Base-by-base conservation (phyloP, 2,113 vertebrate genomes). In the Dipodomys ordii region DNA sequence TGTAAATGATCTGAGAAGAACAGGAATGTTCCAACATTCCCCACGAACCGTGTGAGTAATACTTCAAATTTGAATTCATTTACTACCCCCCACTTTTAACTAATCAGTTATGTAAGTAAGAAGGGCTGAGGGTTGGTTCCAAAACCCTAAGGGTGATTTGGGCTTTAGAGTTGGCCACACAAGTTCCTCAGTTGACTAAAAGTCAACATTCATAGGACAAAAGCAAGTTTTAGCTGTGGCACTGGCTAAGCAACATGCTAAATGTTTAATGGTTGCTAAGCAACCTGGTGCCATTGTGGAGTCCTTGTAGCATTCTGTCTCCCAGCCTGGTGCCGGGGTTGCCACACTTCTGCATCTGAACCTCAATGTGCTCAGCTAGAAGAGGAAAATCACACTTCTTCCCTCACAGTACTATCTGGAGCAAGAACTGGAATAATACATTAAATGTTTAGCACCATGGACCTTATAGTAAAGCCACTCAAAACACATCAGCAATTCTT, bases 181-280 rank as follows among this genome's bases (percentile, higher is more conserved):
- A 28, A 65, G 49, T 57, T 30, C 73, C 12, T 44, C 30, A 84
- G 23, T 86, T 90, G 79, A 65, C 86, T 88, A 71, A 32, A 85
- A 74, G 93, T 92, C 65, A 87, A 46, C 8, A 49, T 60, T 87
- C 85, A 90, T 23, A 23, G 32, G 32, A 71, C 62, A 94, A 87
- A 93, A 93, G 30, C 30, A 87, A 84, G 22, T 81, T 84, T 77
- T 87, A 67, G 15, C 27, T 60, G 30, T 92, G 71, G 57, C 82
- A 60, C 20, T 79, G 49, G 69, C 65, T 60, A 83, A 89, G 82
- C 8, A 69, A 32, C 46, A 77, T 53, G 23, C 62, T 32, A 83
- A 89, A 91, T 85, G 73, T 91, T 95, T 84, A 78, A 27, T 49
- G 60, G 53, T 90, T 86, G 77, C 92, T 82, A 81, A 92, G 92